These are phyloP conservation scores for Atractosteus spatula DNA, from an alignment of 2,113 vertebrate genomes.

Conservation along the genomic window DNA sequence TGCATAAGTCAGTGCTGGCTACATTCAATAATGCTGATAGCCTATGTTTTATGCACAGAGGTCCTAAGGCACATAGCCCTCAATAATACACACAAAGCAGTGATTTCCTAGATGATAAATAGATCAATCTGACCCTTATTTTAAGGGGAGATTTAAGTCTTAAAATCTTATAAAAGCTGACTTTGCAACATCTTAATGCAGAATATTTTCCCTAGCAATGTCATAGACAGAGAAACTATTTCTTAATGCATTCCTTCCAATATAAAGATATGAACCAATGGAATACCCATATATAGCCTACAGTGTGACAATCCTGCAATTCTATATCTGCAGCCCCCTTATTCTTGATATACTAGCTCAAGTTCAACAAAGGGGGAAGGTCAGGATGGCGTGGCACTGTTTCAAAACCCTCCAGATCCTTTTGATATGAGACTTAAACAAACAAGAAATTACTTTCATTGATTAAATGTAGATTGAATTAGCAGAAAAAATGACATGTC, in stretches of 20 bases:
- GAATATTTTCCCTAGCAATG: conserved; percentile 13
- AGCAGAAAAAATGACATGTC: conserved; percentile 71
- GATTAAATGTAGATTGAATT: conserved; percentile 87
- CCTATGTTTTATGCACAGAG: conserved; percentile 51
- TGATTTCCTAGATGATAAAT: conserved; percentile 32
- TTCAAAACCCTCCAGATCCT: conserved; percentile 58
- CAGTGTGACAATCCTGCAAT: conserved; percentile 13
- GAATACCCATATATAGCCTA: conserved; percentile 12
- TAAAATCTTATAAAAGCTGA: conserved; percentile 31
- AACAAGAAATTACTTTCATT: conserved; percentile 84
- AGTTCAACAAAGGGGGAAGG: conserved; percentile 45
- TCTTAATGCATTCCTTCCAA: conserved; percentile 12
- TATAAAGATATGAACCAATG: conserved; percentile 27
- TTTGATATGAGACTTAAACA: conserved; percentile 76
- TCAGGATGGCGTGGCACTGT: conserved; percentile 51
- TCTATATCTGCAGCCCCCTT: conserved; percentile 35
- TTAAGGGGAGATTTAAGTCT: conserved; percentile 17
- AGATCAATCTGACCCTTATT: conserved; percentile 15
- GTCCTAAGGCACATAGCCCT: conserved; percentile 34
- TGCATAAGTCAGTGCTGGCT: conserved; percentile 72
- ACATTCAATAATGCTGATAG: conserved; percentile 65
- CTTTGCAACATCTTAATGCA: conserved; percentile 21
- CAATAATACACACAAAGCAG: conserved; percentile 25
- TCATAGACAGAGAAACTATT: conserved; percentile 14
- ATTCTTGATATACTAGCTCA: conserved; percentile 34